Base-by-base conservation (phyloP, 2,888 invertebrate genomes). In the Graphium colonna region DNA sequence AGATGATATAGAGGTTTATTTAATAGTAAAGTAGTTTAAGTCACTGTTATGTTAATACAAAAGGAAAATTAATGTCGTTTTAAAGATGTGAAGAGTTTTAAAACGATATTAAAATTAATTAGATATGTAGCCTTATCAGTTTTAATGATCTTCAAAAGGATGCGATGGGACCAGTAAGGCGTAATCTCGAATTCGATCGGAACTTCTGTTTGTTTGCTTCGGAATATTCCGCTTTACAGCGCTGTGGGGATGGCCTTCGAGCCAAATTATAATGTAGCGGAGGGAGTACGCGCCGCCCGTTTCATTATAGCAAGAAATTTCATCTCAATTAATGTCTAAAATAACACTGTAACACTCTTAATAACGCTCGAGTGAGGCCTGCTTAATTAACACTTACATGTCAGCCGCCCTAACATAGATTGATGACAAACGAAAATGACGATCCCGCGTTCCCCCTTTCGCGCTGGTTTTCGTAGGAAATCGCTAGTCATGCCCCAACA, bases 341-440 rank as follows among this genome's bases (percentile, higher is more conserved):
- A 88, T 87, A 86, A 88, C 87, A 88, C 69, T 81, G 84, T 86
- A 82, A 88, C 80, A 88, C 86, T 88, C 89, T 87, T 88, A 88
- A 88, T 88, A 87, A 87, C 82, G 81, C 79, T 79, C 79, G 86
- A 86, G 87, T 86, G 84, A 79, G 87, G 86, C 77, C 79, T 85
- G 84, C 85, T 87, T 88, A 88, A 89, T 89, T 89, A 89, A 87
- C 87, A 89, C 88, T 88, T 88, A 82, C 88, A 85, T 87, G 88
- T 88, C 88, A 86, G 82, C 75, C 73, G 69, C 73, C 75, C 79
- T 87, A 87, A 89, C 88, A 83, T 86, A 88, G 89, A 89, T 89
- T 89, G 89, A 89, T 89, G 88, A 88, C 88, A 88, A 82, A 83
- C 81, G 84, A 86, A 83, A 86, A 86, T 89, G 89, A 87, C 87